Conservation (phyloP, 2,113 vertebrate genomes). For the Brachypteracias leptosomus region DNA sequence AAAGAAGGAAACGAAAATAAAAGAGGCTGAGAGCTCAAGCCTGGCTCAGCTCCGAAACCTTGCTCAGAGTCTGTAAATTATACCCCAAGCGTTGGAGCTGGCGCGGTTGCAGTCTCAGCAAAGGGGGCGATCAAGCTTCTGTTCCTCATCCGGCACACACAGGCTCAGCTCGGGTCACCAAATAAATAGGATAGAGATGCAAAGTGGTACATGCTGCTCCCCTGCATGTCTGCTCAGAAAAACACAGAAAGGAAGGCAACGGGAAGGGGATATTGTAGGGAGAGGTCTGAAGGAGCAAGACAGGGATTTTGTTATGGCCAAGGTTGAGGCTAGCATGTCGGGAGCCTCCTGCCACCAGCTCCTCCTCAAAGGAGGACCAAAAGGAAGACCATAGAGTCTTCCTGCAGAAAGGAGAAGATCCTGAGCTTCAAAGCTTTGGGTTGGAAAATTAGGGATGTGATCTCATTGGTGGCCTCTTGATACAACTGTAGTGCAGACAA, state of each 20-base stretch:
- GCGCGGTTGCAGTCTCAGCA: accelerated
- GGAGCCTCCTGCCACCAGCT: not conserved
- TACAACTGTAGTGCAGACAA: not conserved
- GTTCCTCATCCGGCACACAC: not conserved
- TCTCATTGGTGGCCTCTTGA: not conserved
- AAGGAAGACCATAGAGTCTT: not conserved
- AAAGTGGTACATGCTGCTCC: not conserved
- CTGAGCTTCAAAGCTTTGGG: not conserved
- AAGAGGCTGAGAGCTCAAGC: not conserved
- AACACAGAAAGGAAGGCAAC: not conserved
- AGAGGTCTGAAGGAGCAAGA: not conserved
- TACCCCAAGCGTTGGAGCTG: not conserved
- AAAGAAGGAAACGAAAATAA: not conserved
- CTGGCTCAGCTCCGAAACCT: not conserved
- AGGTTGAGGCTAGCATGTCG: not conserved
- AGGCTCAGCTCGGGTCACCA: not conserved
- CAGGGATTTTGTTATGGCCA: not conserved
- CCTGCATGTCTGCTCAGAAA: not conserved
- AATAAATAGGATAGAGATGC: not conserved
- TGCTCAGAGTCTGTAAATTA: not conserved
- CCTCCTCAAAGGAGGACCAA: not conserved
- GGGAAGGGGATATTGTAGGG: not conserved
- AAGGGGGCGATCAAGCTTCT: not conserved
- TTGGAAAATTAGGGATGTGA: not conserved
- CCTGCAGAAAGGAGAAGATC: not conserved